These are phyloP conservation scores for Etheostoma nigrum DNA, from an alignment of 2,797 vertebrate species.

Conservation along the genomic window DNA sequence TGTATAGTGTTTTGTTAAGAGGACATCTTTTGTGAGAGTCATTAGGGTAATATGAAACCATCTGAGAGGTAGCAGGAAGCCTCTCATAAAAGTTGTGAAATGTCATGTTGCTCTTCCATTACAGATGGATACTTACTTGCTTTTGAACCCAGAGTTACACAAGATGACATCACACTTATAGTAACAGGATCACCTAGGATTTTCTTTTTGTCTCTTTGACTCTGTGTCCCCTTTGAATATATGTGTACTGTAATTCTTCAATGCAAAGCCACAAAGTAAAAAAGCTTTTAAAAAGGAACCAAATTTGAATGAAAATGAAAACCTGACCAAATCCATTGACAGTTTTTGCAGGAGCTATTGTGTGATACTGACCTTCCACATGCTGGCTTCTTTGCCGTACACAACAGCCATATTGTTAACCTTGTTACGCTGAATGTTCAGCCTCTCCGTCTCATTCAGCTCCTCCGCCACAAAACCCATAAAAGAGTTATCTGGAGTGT, in stretches of 20 bases:
- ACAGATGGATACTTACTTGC: not conserved
- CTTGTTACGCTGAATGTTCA: conserved; percentile 90
- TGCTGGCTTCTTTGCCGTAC: conserved; percentile 95
- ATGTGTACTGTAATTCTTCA: not conserved
- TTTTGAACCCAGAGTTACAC: not conserved
- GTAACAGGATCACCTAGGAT: not conserved
- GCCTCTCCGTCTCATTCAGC: conserved; percentile 91
- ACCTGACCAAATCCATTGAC: too few species aligned
- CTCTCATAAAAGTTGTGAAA: not conserved
- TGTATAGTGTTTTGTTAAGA: not conserved
- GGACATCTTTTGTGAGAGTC: not conserved
- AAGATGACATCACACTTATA: not conserved
- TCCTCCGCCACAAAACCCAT: conserved; percentile 98
- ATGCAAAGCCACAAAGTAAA: not conserved
- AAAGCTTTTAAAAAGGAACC: not conserved
- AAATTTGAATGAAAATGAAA: not conserved
- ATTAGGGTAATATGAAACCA: not conserved
- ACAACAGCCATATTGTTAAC: conserved; percentile 95
- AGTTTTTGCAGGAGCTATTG: not conserved
- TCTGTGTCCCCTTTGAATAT: not conserved
- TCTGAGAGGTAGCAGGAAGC: not conserved
- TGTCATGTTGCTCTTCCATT: not conserved
- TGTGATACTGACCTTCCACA: conserved; percentile 93
- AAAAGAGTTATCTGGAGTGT: conserved; percentile 98
- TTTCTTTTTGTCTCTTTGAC: too few species aligned